phyloP scores from a whole-genome alignment of 2,888 invertebrate genomes.

The Neoaliturus tenellus region DNA sequence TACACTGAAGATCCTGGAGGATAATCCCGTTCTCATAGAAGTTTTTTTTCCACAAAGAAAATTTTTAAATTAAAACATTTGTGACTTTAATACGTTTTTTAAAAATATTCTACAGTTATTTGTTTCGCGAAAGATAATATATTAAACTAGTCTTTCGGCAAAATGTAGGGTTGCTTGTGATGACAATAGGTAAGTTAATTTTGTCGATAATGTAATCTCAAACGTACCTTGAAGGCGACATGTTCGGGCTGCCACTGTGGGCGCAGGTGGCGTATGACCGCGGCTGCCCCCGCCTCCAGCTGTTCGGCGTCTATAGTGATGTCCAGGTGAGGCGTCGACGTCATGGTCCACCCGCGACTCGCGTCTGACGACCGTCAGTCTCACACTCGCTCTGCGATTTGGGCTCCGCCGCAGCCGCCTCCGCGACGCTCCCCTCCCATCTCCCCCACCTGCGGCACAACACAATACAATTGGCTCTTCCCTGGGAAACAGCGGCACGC shows the following conservation, averaged over 20 bases:
- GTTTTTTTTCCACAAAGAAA: no score
- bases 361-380: background rate
- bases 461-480: background rate
- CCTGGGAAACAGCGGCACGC: background rate
- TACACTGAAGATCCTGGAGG: no score
- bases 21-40: no score
- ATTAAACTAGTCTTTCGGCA: no score
- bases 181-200: no score
- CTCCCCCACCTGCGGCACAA: background rate
- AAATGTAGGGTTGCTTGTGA: no score
- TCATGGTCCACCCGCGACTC: background rate
- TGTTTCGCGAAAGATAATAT: no score
- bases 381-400: background rate
- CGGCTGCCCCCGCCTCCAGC: slow-evolving; percentile 80
- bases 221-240: slow-evolving; percentile 83
- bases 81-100: no score
- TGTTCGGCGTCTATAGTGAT: slow-evolving; percentile 75
- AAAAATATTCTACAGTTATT: no score
- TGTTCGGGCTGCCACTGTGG: slow-evolving; percentile 81
- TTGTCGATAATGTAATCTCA: no score
- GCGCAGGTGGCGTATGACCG: slow-evolving; percentile 81
- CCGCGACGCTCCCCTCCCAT: background rate
- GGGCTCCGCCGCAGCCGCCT: background rate
- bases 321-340: slow-evolving; percentile 54
- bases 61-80: no score